Percentiles rank a stretch among this genome's conserved stretches.
phyloP scores from a whole-genome alignment of 2,797 vertebrate species.

The Helicolenus hilgendorfi region DNA sequence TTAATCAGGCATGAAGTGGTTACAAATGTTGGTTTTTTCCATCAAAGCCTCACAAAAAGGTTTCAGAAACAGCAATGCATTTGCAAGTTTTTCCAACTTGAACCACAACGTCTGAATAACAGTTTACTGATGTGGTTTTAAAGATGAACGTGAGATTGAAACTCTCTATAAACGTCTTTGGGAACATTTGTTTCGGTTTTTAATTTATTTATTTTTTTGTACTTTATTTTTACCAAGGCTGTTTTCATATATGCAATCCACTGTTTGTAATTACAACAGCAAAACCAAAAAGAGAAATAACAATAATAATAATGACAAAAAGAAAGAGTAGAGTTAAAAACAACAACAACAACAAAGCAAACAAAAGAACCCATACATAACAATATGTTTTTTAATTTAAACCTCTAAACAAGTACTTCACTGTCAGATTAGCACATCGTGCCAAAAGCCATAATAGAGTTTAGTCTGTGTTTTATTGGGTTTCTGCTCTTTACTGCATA shows the following conservation, averaged over 20 bases:
- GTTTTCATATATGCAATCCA: no score
- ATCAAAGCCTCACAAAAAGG: not conserved
- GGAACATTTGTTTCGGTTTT: constrained; percentile 3
- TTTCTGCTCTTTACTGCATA: constrained; percentile 18
- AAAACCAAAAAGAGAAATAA: no score
- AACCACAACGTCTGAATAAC: not conserved
- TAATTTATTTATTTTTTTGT: not conserved
- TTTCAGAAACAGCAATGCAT: not conserved
- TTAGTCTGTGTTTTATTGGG: constrained; percentile 25
- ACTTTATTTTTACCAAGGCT: no score
- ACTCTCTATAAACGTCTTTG: not conserved
- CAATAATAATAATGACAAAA: no score
- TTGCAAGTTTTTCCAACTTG: not conserved
- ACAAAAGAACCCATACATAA: no score
- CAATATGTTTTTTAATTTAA: not conserved
- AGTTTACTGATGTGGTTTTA: not conserved
- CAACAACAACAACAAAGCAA: no score
- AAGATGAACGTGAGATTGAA: not conserved
- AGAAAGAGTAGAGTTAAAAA: no score
- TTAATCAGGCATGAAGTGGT: not conserved
- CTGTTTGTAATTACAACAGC: no score
- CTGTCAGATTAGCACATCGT: constrained; percentile 7
- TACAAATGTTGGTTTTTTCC: not conserved
- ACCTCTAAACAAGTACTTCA: not conserved
- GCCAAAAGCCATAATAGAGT: constrained; percentile 23